phyloP scores from a whole-genome alignment of 2,888 invertebrate species.

The Rhingia rostrata region DNA sequence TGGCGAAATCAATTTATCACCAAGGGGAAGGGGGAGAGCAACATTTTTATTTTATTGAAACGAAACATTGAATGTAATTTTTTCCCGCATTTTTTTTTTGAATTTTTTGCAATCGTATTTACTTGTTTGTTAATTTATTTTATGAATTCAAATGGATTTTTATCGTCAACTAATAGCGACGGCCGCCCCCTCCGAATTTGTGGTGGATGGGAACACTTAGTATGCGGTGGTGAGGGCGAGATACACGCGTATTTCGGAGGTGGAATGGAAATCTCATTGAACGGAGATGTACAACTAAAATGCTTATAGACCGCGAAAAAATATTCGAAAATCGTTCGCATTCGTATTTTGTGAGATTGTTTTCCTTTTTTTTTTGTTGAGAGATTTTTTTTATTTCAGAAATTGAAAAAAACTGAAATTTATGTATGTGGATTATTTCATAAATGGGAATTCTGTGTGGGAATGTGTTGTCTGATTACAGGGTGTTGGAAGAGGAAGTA shows the following conservation, averaged over 20 bases:
- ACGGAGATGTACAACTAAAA: conserved; percentile 30
- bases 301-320: conserved; percentile 29
- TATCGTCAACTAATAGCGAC: conserved; percentile 22
- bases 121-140: neutral
- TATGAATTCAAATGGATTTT: conserved; percentile 29
- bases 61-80: neutral
- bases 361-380: neutral
- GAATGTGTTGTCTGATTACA: too few species aligned
- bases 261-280: conserved; percentile 5
- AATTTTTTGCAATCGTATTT: neutral
- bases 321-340: conserved; percentile 19
- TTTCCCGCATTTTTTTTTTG: neutral
- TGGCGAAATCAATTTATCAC: conserved; percentile 44
- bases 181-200: neutral
- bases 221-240: neutral
- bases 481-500: too few species aligned
- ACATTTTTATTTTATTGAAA: conserved; percentile 16
- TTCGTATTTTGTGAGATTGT: neutral
- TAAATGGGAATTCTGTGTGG: too few species aligned
- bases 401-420: conserved; percentile 6
- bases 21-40: neutral
- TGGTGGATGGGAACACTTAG: conserved; percentile 22
- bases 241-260: neutral
- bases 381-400: conserved; percentile 14
- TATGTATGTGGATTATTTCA: neutral